Percentiles rank a stretch among this genome's conserved stretches.
Evolutionary conservation across 53 echinoderm and acorn worm genomes (phyloP).

Genomic region (Temnopleurus reevesii): DNA sequence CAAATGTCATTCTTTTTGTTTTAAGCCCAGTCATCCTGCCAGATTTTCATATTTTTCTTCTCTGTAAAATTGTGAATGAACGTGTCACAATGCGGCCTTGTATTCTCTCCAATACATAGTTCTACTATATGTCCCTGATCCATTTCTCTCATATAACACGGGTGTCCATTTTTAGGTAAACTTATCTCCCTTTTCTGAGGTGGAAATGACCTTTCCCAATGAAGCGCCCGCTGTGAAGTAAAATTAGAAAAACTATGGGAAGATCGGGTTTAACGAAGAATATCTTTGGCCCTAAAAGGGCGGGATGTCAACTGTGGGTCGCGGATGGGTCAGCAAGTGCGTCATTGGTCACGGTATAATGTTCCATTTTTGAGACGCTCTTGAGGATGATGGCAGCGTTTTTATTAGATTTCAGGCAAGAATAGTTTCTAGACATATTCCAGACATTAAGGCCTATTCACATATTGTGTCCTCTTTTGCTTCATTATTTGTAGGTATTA

Average conservation of each 20-base stretch:
- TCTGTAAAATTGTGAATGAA: too few relatives aligned
- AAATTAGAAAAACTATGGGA: slow-evolving; percentile 14
- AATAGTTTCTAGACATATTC: too few relatives aligned
- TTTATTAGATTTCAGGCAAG: not conserved
- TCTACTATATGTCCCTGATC: not conserved
- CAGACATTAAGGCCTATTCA: too few relatives aligned
- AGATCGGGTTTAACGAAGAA: slow-evolving; percentile 23
- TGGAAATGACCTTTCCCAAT: slow-evolving; percentile 51
- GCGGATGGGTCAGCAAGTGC: slow-evolving; percentile 5
- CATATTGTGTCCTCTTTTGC: too few relatives aligned
- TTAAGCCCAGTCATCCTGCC: too few relatives aligned
- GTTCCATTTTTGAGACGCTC: slow-evolving; percentile 3
- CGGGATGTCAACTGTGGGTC: slow-evolving; percentile 21
- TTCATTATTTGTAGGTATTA: too few relatives aligned
- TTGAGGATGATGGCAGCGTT: not conserved
- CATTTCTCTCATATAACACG: not conserved
- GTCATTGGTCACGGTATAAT: not conserved
- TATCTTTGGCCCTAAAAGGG: not conserved
- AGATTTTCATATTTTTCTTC: too few relatives aligned
- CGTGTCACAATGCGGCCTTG: not conserved
- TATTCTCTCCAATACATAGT: not conserved
- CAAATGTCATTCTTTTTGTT: too few relatives aligned
- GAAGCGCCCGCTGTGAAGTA: slow-evolving; percentile 26
- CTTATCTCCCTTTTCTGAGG: slow-evolving; percentile 23
- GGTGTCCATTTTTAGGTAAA: not conserved